Percentiles rank a stretch among this genome's conserved stretches.
Conservation (phyloP, 2,113 vertebrate species). For the Phrynosoma platyrhinos region DNA sequence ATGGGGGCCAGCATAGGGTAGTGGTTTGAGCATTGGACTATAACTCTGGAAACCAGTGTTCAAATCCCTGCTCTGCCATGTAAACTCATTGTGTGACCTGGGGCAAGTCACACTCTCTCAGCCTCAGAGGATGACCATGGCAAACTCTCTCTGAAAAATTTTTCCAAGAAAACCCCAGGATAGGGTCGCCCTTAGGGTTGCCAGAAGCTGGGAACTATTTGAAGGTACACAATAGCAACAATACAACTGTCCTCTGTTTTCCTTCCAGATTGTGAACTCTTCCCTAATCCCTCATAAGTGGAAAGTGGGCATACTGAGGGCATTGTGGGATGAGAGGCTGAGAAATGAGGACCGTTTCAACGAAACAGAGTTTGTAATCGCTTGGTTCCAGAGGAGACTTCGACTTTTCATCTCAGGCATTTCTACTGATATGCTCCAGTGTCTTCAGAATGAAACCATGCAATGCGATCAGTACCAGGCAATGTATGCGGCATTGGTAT, state of each 20-base stretch:
- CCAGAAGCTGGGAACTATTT: too few species aligned
- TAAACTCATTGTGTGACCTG: too few species aligned
- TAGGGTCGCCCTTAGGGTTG: too few species aligned
- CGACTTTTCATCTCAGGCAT: slow-evolving; percentile 14
- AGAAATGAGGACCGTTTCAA: slow-evolving; percentile 15
- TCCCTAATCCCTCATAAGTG: background rate
- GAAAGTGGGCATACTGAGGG: background rate
- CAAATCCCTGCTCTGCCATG: too few species aligned
- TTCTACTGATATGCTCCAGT: slow-evolving; percentile 11
- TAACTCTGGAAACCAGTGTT: too few species aligned
- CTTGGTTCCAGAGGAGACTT: slow-evolving; percentile 42
- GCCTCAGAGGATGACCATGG: too few species aligned
- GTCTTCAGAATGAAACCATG: slow-evolving; percentile 27
- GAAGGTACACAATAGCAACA: too few species aligned
- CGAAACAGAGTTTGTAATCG: background rate
- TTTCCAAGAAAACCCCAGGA: too few species aligned
- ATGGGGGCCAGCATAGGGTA: background rate
- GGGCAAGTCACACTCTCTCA: too few species aligned
- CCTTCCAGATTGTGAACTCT: slow-evolving; percentile 23
- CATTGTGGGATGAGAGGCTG: slow-evolving; percentile 32
- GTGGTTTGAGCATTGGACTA: too few species aligned
- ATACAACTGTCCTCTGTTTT: background rate
- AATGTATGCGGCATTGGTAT: slow-evolving; percentile 6
- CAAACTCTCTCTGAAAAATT: too few species aligned
- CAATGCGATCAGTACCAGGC: slow-evolving; percentile 33